Base-by-base conservation (phyloP, 2,113 vertebrate genomes). In the Pavo muticus region DNA sequence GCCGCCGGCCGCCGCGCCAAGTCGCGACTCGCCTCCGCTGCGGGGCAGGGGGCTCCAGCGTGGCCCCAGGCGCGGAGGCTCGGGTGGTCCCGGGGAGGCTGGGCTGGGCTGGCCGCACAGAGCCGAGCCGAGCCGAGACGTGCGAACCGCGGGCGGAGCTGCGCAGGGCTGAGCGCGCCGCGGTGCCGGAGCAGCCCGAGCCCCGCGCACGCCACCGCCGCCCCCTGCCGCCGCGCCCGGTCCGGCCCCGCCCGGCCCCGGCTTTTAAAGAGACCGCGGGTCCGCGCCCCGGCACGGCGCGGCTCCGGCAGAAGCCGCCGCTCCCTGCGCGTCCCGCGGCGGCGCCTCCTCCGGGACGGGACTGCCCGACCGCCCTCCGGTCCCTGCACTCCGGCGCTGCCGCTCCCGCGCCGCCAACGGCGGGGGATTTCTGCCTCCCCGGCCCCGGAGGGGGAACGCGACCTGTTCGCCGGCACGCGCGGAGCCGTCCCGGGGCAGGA, bases 241-340 rank as follows among this genome's bases (percentile, higher is more conserved):
- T 21, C 67, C 90, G 50, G 76, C 76, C 76, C 76, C 76, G 76
- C 76, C 76, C 96, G 97, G 96, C 97, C 97, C 96, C 97, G 25
- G 97, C 96, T 96, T 97, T 98, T 98, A 98, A 98, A 98, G 98
- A 97, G 97, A 97, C 97, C 97, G 98, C 94, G 90, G 32, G 93
- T 88, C 93, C 88, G 91, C 23, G 65, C 44, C 72, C 74, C 63
- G 68, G 59, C 59, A 24, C 59, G n/a, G 48, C 48, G 11, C 48
- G 12, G 50, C 50, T 54, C 50, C 50, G 50, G 50, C 50, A 54
- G 25, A 54, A 54, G 50, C 50, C 50, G 50, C 27, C 50, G 25
- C 50, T 54, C 25, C 50, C 15, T 30, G 54, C 54, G 54, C 54
- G 54, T 56, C 54, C 54, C 16, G 52, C 29, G 52, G 52, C 29